Conservation (phyloP, 64 coral and sea anemone species). For the Pachyseris speciosa region DNA sequence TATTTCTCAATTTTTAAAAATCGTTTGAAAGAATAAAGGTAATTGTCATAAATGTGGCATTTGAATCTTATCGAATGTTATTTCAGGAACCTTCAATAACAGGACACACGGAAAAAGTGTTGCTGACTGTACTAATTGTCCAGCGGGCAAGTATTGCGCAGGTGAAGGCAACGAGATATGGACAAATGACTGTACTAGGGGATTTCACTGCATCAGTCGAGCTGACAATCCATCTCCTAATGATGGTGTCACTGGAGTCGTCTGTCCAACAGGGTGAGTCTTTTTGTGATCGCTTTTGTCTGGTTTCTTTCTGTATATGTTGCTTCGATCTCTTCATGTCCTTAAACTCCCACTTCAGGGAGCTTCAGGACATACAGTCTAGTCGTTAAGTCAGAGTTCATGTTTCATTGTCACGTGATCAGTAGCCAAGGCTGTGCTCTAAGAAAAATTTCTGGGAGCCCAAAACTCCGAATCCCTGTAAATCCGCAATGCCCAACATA, state of each 20-base stretch:
- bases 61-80: not conserved
- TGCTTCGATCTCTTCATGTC: too few relatives aligned
- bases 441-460: too few relatives aligned
- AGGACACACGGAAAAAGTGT: conserved; percentile 70
- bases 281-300: not conserved
- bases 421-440: too few relatives aligned
- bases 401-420: too few relatives aligned
- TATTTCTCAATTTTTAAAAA: too few relatives aligned
- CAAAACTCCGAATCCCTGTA: too few relatives aligned
- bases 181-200: conserved; percentile 76
- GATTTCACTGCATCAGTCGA: conserved; percentile 78
- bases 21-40: too few relatives aligned
- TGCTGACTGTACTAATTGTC: conserved; percentile 79
- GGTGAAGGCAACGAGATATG: conserved; percentile 87
- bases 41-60: not conserved
- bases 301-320: not conserved
- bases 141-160: conserved; percentile 87
- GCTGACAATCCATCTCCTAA: conserved; percentile 72
- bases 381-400: too few relatives aligned
- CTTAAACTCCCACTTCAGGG: too few relatives aligned
- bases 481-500: too few relatives aligned
- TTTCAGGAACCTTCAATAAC: conserved; percentile 79
- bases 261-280: conserved; percentile 83
- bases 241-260: conserved; percentile 80
- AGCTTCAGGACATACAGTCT: too few relatives aligned